Evolutionary conservation across 1,140 invertebrate species (phyloP).

Genomic region (Solen grandis): DNA sequence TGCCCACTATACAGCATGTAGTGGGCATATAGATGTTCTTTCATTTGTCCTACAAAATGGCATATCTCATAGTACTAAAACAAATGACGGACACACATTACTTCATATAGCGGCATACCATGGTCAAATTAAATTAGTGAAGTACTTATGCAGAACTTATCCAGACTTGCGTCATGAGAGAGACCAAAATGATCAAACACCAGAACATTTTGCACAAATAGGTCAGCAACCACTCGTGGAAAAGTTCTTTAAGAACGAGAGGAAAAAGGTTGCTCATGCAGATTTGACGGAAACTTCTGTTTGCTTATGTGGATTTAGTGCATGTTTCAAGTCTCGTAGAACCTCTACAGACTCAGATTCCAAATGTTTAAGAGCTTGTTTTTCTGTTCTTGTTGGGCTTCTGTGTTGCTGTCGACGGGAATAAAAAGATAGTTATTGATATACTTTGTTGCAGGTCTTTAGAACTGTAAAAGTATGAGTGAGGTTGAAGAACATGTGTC

Average conservation of each 20-base stretch:
- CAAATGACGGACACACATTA: conserved; percentile 43
- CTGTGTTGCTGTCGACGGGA: too few species aligned
- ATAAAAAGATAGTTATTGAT: too few species aligned
- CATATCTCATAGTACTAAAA: conserved; percentile 25
- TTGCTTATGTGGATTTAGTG: too few species aligned
- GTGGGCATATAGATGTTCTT: conserved; percentile 28
- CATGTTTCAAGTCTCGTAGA: too few species aligned
- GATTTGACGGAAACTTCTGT: too few species aligned
- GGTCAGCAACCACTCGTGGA: background rate
- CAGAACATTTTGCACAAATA: conserved; percentile 23
- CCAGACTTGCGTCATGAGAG: conserved; percentile 31
- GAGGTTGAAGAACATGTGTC: too few species aligned
- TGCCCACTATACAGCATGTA: conserved; percentile 34
- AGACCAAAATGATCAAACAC: conserved; percentile 1
- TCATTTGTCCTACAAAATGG: conserved; percentile 9
- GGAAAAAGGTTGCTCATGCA: background rate
- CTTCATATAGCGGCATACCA: conserved; percentile 43
- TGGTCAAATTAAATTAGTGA: conserved; percentile 13
- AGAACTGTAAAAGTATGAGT: too few species aligned
- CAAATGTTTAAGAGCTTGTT: too few species aligned
- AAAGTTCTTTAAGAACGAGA: conserved; percentile 21
- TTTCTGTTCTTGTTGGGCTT: too few species aligned
- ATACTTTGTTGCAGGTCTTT: too few species aligned
- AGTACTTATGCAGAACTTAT: conserved; percentile 31
- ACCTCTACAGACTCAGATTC: too few species aligned